phyloP scores from a whole-genome alignment of 2,797 vertebrate species.

The Coregonus sp. region DNA sequence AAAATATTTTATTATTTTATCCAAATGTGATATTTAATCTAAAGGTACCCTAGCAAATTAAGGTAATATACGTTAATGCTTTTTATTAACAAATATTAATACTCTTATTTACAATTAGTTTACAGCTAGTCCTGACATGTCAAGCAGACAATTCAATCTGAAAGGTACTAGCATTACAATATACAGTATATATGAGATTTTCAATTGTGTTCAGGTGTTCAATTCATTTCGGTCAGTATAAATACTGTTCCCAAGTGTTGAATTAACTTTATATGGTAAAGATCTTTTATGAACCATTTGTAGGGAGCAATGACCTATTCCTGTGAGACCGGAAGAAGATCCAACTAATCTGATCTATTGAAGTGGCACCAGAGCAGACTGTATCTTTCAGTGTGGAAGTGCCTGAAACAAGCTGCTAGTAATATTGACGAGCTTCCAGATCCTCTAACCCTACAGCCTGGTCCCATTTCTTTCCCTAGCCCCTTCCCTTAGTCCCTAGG shows the following conservation, averaged over 20 bases:
- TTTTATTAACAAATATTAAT: neutral
- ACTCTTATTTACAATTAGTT: neutral
- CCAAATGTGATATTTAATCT: conserved; percentile 4
- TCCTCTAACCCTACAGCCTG: neutral
- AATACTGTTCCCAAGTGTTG: neutral
- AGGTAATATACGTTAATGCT: neutral
- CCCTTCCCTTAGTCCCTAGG: neutral
- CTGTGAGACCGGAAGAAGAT: neutral
- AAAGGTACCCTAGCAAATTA: conserved; percentile 27
- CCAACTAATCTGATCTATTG: neutral
- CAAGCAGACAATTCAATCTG: neutral
- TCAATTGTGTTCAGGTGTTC: neutral
- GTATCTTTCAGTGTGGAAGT: neutral
- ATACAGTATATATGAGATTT: neutral
- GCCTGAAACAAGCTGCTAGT: neutral
- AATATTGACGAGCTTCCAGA: conserved; percentile 1
- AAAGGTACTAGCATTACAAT: too few relatives aligned
- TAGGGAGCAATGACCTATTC: neutral
- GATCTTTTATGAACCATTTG: neutral
- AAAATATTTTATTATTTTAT: conserved; percentile 2
- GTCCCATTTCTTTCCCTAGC: neutral
- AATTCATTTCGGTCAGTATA: neutral
- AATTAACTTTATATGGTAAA: neutral
- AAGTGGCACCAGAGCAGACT: conserved; percentile 7
- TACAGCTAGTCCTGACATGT: neutral